Evolutionary conservation across 2,113 vertebrate genomes (phyloP).

Genomic region (Percopsis transmontana): DNA sequence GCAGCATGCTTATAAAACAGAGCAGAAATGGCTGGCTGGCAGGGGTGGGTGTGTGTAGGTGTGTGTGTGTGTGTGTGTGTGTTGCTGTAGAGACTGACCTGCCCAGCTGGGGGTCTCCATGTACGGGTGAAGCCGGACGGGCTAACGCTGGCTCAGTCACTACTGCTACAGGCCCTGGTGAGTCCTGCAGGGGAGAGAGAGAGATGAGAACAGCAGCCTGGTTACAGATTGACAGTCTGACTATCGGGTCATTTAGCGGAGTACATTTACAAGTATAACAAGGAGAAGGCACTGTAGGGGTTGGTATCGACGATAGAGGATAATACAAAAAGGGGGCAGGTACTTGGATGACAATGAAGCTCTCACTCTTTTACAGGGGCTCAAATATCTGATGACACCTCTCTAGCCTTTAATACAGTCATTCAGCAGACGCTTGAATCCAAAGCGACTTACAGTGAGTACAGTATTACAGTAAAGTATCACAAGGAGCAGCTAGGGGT

Average conservation of each 20-base stretch:
- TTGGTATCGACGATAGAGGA: too few relatives aligned
- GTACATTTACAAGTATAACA: too few relatives aligned
- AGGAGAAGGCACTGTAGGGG: too few relatives aligned
- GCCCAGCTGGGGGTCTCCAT: slow-evolving; percentile 83
- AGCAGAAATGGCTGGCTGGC: neutral
- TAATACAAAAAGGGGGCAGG: slow-evolving; percentile 22
- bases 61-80: neutral
- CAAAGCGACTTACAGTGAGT: too few relatives aligned
- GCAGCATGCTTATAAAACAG: neutral
- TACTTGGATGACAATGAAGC: slow-evolving; percentile 56
- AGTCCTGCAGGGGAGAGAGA: slow-evolving; percentile 41
- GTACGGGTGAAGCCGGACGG: slow-evolving; percentile 73
- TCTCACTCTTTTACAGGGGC: slow-evolving; percentile 68
- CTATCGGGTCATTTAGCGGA: too few relatives aligned
- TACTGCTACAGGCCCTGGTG: slow-evolving; percentile 62
- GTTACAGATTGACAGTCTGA: too few relatives aligned
- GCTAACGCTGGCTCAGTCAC: slow-evolving; percentile 64
- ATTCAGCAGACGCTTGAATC: too few relatives aligned
- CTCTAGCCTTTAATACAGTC: slow-evolving; percentile 79
- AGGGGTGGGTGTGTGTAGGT: too few relatives aligned
- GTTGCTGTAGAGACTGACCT: slow-evolving; percentile 61
- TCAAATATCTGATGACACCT: slow-evolving; percentile 73
- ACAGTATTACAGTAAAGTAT: too few relatives aligned
- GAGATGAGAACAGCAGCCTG: too few relatives aligned
- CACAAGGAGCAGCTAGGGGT: too few relatives aligned